Conservation (phyloP, 64 coral and sea anemone genomes). For the Dendrophyllia cribrosa region DNA sequence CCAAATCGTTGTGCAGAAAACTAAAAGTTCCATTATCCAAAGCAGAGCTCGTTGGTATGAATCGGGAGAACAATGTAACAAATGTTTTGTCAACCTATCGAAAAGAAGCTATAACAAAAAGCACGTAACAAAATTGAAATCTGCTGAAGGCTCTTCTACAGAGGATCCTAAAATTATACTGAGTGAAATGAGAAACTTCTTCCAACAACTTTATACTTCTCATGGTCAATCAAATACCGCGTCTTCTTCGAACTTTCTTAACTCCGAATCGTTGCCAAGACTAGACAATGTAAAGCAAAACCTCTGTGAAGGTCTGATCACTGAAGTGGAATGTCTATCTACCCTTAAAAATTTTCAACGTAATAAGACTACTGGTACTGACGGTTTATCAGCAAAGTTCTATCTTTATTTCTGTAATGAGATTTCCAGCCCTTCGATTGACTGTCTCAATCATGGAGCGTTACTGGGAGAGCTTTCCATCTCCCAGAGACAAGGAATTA, state of each 20-base stretch:
- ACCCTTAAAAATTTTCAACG: conserved; percentile 30
- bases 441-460: conserved; percentile 18
- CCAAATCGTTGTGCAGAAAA: conserved; percentile 36
- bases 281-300: conserved; percentile 21
- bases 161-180: conserved; percentile 19
- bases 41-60: conserved; percentile 54
- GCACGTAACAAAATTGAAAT: conserved; percentile 15
- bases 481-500: too few relatives aligned
- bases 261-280: conserved; percentile 3
- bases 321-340: not conserved
- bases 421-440: not conserved
- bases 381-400: not conserved
- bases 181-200: conserved; percentile 3
- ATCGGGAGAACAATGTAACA: conserved; percentile 29
- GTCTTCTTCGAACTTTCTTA: not conserved
- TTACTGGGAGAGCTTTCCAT: conserved; percentile 2
- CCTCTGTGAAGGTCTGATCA: not conserved
- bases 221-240: not conserved
- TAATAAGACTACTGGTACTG: conserved; percentile 1
- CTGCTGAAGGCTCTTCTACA: not conserved
- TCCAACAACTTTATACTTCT: not conserved
- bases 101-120: conserved; percentile 2
- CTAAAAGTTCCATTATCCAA: conserved; percentile 22
- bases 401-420: not conserved
- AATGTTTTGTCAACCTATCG: conserved; percentile 19